Base-by-base conservation (phyloP, 53 echinoderm and acorn worm species). In the Crossaster papposus region DNA sequence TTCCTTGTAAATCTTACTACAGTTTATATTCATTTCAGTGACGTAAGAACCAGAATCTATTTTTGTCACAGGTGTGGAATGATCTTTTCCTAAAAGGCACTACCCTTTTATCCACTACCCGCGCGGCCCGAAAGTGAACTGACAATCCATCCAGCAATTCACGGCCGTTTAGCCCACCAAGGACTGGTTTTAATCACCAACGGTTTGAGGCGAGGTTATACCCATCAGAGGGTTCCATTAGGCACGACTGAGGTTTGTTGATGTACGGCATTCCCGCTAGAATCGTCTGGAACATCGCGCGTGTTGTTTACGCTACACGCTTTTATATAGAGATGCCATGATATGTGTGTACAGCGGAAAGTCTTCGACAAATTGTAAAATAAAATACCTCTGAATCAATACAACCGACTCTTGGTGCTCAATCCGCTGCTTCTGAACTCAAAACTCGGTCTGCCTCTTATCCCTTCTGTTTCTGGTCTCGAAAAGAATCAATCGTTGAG, bases 231-330 rank as follows among this genome's bases (percentile, higher is more conserved):
- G 62, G 12, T 20, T 62, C 17, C 23, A 68, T 68, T 28, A 28
- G 5, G 5, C 9, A 4, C 1, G 68, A n/a, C 28, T n/a, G 2
- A 68, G 28, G 28, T 68, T 68, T 68, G 68, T 68, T 68, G 68
- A 68, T 68, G 26, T 68, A 68, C 68, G 22, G 68, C 26, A 68
- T 26, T 11, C 24, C 68, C 68, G 10, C 68, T 62, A 3, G 28
- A 68, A 18, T 5, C 2, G 68, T 26, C 28, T n/a, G 28, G 28
- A 68, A 68, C 28, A 18, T 18, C 68, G 58, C 58, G 14, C 2
- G 68, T 68, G 68, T 24, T 68, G 68, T 68, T 68, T 68, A 68
- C 68, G n/a, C 28, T 68, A 26, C 28, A n/a, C 68, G 28, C 68
- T 28, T 18, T n/a, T n/a, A n/a, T 23, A n/a, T 4, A 28, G 2